These are phyloP conservation scores for Eristalinus aeneus DNA, from an alignment of 2,888 invertebrate species.

Conservation along the genomic window DNA sequence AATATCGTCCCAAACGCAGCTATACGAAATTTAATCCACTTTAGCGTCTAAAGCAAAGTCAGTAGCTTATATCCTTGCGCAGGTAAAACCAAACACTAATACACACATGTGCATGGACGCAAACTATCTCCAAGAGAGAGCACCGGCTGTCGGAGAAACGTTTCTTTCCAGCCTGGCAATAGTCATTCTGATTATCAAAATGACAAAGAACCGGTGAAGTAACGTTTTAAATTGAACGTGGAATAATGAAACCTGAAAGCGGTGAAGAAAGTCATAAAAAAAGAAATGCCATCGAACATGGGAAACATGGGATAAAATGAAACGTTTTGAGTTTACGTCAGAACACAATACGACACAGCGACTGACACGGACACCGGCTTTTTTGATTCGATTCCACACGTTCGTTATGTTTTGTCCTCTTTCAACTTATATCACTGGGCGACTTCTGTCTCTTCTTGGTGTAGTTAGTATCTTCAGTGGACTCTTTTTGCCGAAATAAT, in stretches of 20 bases:
- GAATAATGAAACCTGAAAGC: neutral
- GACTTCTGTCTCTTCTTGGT: neutral
- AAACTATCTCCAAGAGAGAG: neutral
- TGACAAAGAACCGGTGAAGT: neutral
- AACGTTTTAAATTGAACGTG: slow-evolving; percentile 1
- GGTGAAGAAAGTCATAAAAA: neutral
- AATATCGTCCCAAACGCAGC: neutral
- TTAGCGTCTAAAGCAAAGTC: neutral
- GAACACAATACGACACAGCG: slow-evolving; percentile 10
- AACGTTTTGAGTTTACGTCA: slow-evolving; percentile 34
- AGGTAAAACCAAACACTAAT: neutral
- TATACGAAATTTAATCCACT: neutral
- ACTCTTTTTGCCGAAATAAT: slow-evolving; percentile 55
- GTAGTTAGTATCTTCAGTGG: slow-evolving; percentile 10
- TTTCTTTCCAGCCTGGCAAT: neutral
- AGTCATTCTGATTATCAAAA: neutral
- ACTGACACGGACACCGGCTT: slow-evolving; percentile 60
- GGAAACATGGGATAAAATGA: slow-evolving; percentile 15
- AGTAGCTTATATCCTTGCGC: neutral
- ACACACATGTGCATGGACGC: neutral
- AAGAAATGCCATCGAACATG: neutral
- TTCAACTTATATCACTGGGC: slow-evolving; percentile 8
- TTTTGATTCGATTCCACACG: slow-evolving; percentile 19
- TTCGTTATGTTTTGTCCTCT: slow-evolving; percentile 9
- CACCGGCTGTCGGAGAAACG: neutral